phyloP scores from a whole-genome alignment of 2,113 vertebrate genomes.

The Chelonoidis abingdonii region DNA sequence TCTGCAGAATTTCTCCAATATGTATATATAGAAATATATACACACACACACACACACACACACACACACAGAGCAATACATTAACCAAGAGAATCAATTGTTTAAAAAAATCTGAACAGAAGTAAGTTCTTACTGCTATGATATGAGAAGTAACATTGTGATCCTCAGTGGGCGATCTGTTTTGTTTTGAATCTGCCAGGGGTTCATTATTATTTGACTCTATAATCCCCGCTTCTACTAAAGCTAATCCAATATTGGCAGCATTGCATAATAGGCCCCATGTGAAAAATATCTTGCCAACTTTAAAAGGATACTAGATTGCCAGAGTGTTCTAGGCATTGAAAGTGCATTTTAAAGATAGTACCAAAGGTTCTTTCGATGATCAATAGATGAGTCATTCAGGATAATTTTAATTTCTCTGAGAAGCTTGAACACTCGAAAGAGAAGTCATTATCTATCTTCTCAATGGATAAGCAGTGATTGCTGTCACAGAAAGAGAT shows the following conservation, averaged over 20 bases:
- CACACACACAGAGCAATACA: not conserved
- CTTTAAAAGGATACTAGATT: not conserved
- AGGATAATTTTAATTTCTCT: not conserved
- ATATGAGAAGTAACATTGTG: not conserved
- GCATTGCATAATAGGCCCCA: not conserved
- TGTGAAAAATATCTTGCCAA: not conserved
- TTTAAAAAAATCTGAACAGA: not conserved
- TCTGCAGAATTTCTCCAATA: not conserved
- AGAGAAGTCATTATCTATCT: not conserved
- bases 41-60: too few relatives aligned
- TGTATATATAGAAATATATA: too few relatives aligned
- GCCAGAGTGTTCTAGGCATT: not conserved
- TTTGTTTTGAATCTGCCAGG: not conserved
- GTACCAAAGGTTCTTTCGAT: not conserved
- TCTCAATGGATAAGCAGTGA: not conserved
- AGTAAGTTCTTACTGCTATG: not conserved
- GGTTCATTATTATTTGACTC: not conserved
- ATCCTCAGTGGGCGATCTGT: not conserved
- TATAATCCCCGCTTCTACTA: conserved; percentile 8
- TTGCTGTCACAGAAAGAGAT: not conserved
- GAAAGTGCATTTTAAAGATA: not conserved
- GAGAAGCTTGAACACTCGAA: not conserved
- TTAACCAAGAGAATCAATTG: not conserved
- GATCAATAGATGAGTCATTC: not conserved
- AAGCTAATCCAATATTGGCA: accelerated